phyloP scores from a whole-genome alignment of 2,113 vertebrate genomes.

The Triplophysa tibetana region DNA sequence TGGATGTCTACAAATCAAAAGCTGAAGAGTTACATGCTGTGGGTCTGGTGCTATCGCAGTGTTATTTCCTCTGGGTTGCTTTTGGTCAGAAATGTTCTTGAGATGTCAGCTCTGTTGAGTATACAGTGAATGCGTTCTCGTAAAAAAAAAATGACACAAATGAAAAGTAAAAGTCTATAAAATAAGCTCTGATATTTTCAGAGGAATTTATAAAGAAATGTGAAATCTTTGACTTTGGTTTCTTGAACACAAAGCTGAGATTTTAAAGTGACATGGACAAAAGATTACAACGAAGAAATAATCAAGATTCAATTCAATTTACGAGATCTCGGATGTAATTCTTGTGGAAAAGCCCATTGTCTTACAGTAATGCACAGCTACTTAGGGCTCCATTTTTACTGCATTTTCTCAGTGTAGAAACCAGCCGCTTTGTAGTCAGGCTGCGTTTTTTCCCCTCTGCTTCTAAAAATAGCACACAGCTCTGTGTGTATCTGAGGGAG shows the following conservation, averaged over 20 bases:
- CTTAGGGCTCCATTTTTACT: slow-evolving; percentile 23
- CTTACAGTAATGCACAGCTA: not conserved
- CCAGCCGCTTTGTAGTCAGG: slow-evolving; percentile 35
- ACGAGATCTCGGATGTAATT: not conserved
- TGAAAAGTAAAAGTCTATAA: too few relatives aligned
- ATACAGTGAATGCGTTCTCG: too few relatives aligned
- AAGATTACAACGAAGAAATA: not conserved
- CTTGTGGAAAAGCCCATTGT: not conserved
- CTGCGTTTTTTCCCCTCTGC: slow-evolving; percentile 33
- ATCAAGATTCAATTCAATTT: not conserved
- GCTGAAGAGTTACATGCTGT: not conserved
- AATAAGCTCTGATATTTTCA: too few relatives aligned
- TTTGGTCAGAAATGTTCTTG: too few relatives aligned
- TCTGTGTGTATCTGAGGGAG: slow-evolving; percentile 20
- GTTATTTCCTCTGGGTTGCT: too few relatives aligned
- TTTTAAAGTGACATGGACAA: too few relatives aligned
- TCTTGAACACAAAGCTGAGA: too few relatives aligned
- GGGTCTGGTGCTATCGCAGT: too few relatives aligned
- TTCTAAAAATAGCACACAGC: slow-evolving; percentile 52
- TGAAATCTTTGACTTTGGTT: too few relatives aligned
- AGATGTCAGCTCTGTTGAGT: too few relatives aligned
- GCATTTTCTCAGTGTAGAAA: slow-evolving; percentile 17
- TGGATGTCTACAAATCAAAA: not conserved
- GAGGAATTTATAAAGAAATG: too few relatives aligned
- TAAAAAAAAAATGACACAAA: too few relatives aligned